Conservation (phyloP, 2,797 vertebrate genomes). For the Acomys russatus region DNA sequence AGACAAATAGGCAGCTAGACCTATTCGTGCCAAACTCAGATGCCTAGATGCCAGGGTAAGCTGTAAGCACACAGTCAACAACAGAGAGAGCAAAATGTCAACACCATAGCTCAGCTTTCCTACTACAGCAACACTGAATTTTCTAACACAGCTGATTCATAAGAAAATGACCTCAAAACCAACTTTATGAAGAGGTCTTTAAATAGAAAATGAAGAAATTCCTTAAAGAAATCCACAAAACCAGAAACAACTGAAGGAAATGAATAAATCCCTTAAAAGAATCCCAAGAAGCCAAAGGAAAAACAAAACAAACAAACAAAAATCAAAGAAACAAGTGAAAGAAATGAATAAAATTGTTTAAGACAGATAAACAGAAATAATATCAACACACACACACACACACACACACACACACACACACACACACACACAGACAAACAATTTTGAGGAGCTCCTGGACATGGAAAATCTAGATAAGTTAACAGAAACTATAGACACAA, state of each 20-base stretch:
- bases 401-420: too few species aligned
- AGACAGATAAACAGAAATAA: too few species aligned
- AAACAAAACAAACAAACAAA: neutral
- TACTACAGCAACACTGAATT: neutral
- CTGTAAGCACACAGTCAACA: neutral
- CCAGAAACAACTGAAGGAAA: too few species aligned
- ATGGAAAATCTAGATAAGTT: too few species aligned
- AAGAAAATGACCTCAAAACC: neutral
- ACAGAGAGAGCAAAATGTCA: neutral
- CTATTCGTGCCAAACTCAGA: neutral
- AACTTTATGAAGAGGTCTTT: neutral
- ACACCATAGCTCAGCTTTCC: neutral
- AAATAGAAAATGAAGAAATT: neutral
- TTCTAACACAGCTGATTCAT: neutral
- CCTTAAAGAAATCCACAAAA: too few species aligned
- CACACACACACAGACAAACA: too few species aligned
- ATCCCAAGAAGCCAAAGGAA: neutral
- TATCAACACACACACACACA: too few species aligned
- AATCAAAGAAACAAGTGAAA: neutral
- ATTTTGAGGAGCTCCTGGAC: too few species aligned
- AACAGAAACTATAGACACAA: too few species aligned
- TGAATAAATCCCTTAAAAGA: neutral
- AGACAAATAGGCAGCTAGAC: neutral
- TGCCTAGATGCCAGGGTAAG: neutral
- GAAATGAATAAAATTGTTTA: too few species aligned